Conservation (phyloP, 2,113 vertebrate species). For the Actenoides hombroni region DNA sequence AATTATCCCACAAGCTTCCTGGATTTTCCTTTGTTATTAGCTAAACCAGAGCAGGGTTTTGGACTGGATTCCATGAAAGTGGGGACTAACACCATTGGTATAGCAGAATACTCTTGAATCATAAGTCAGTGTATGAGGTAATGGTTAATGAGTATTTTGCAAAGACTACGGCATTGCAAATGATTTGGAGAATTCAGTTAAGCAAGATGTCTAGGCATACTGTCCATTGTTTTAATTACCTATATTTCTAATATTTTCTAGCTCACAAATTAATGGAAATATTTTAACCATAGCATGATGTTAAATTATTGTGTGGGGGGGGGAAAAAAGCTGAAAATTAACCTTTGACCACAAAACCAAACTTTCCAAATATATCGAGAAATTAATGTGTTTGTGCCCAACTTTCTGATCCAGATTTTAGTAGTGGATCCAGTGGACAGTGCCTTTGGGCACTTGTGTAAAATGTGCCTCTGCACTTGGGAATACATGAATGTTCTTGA, state of each 20-base stretch:
- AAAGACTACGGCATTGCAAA: neutral
- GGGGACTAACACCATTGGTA: neutral
- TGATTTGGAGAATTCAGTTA: neutral
- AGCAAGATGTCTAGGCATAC: neutral
- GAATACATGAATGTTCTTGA: neutral
- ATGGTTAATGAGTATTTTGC: neutral
- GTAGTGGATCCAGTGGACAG: accelerated
- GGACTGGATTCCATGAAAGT: neutral
- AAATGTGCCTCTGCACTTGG: neutral
- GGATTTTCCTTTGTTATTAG: neutral
- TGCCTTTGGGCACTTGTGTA: neutral
- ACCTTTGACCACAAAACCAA: neutral
- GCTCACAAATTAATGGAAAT: neutral
- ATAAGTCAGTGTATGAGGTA: neutral
- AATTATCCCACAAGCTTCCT: neutral
- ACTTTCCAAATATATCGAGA: neutral
- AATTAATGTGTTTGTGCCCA: neutral
- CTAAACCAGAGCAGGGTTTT: neutral
- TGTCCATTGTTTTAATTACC: neutral
- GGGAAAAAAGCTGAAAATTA: neutral
- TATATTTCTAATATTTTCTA: neutral
- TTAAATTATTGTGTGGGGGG: neutral
- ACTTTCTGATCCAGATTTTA: neutral
- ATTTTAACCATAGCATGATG: neutral
- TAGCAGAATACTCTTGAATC: neutral